These are phyloP conservation scores for Astreopora myriophthalma DNA, from an alignment of 64 coral and sea anemone genomes.

Conservation along the genomic window DNA sequence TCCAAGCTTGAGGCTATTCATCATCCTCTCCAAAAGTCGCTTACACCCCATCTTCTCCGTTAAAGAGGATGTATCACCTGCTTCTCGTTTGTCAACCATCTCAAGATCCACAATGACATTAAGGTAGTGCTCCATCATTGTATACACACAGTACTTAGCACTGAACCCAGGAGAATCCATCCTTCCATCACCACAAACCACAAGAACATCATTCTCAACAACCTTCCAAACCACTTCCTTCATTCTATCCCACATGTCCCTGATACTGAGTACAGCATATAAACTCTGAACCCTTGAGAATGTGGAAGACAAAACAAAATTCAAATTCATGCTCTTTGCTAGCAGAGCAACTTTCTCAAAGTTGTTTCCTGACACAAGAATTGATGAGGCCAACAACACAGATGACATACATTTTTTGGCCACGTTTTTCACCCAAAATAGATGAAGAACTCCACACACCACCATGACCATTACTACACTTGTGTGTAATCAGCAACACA, in stretches of 20 bases:
- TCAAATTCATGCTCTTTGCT: constrained; percentile 19
- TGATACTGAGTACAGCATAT: constrained; percentile 14
- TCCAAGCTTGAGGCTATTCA: constrained; percentile 8
- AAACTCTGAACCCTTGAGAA: constrained; percentile 44
- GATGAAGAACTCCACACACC: constrained; percentile 24
- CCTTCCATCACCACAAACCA: constrained; percentile 55
- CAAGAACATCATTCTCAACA: constrained; percentile 2
- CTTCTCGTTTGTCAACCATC: constrained; percentile 52
- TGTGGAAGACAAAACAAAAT: constrained; percentile 42
- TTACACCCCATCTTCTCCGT: constrained; percentile 44
- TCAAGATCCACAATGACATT: constrained; percentile 57
- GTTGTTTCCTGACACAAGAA: constrained; percentile 56
- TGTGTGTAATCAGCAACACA: constrained; percentile 7
- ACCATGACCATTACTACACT: constrained; percentile 38
- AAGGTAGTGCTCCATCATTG: constrained; percentile 48
- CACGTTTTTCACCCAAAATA: no score
- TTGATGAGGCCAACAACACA: constrained; percentile 14
- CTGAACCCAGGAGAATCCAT: constrained; percentile 67
- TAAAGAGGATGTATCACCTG: background rate
- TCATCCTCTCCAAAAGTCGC: constrained; percentile 16
- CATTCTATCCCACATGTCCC: constrained; percentile 5
- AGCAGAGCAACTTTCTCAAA: constrained; percentile 52
- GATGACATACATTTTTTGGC: constrained; percentile 12
- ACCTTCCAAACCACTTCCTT: background rate
- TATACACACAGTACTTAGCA: constrained; percentile 53